Evolutionary conservation across 2,888 invertebrate genomes (phyloP), one percentile per base, ranked within the genome.

Genomic region (Pollenia griseotomentosa): DNA sequence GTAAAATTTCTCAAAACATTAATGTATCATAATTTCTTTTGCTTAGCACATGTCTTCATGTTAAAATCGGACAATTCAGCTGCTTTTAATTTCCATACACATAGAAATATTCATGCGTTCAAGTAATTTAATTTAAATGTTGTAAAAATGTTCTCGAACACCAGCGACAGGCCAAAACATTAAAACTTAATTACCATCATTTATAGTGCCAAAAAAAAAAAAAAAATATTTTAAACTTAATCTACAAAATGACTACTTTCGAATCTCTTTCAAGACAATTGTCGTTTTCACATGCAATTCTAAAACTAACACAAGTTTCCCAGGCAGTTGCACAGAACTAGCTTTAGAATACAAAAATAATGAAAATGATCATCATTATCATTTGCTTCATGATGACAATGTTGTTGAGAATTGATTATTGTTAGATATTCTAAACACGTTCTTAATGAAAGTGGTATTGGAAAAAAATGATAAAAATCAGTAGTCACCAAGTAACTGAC

Each of bases 391-490:
- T 23, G 57, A 55, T 42, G 63, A 55, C 33, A 70, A 63, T 74
- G 77, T 65, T 65, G 57, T 83, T 83, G 9, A 61, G 70, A 77
- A 86, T 53, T 68, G 65, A 71, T 53, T 66, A 46, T 33, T 71
- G 53, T 71, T 77, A 75, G 75, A 42, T 75, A 88, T 86, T 86
- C 81, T 66, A 71, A 88, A 85, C 88, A 88, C 81, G 86, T 86
- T 88, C 75, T 83, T 86, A 85, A 88, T 86, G 88, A 88, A 86
- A 88, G 88, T 88, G 87, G 84, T 83, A 78, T 84, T 82, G 84
- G 81, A 63, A 65, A 82, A 78, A 78, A 83, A 42, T 55, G 78
- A 79, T 63, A 80, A 70, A 33, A 63, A 70, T 74, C 84, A 55
- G 74, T 75, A 79, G 84, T 68, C 53, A 40, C 44, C 10, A 40